Evolutionary conservation across 1,140 invertebrate genomes (phyloP).

Genomic region (Leptinotarsa lineolata): DNA sequence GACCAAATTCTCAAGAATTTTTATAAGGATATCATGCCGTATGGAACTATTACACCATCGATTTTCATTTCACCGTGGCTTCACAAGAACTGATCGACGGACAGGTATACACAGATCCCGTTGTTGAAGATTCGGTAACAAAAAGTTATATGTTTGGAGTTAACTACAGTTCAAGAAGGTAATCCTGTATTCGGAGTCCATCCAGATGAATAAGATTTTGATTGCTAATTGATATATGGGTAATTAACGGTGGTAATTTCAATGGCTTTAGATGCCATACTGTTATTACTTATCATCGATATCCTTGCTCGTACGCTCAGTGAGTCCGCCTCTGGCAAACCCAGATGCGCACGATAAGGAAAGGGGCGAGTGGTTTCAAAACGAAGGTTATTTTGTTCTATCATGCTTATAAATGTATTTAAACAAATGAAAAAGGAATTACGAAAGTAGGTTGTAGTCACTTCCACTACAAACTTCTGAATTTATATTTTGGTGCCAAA

Average conservation of each 20-base stretch:
- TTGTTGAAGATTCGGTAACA: not conserved
- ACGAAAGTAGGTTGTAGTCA: no score
- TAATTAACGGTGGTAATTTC: not conserved
- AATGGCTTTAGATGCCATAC: no score
- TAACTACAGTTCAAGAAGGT: not conserved
- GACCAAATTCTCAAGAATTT: not conserved
- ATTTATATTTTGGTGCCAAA: no score
- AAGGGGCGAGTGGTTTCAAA: no score
- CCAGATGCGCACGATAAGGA: no score
- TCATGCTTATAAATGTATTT: no score
- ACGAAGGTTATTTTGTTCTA: no score
- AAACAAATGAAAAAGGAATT: no score
- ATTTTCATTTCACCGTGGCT: not conserved
- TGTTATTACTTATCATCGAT: no score
- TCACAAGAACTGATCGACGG: not conserved
- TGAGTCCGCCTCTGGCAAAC: no score
- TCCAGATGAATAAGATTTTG: constrained; percentile 12
- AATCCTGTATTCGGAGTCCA: constrained; percentile 1
- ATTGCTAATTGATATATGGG: not conserved
- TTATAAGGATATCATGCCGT: not conserved
- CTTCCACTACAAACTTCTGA: no score
- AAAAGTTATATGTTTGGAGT: not conserved
- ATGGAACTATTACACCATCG: not conserved
- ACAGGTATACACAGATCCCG: not conserved
- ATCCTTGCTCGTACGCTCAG: no score